These are phyloP conservation scores for Osmerus eperlanus DNA, from an alignment of 2,113 vertebrate genomes.

Conservation along the genomic window DNA sequence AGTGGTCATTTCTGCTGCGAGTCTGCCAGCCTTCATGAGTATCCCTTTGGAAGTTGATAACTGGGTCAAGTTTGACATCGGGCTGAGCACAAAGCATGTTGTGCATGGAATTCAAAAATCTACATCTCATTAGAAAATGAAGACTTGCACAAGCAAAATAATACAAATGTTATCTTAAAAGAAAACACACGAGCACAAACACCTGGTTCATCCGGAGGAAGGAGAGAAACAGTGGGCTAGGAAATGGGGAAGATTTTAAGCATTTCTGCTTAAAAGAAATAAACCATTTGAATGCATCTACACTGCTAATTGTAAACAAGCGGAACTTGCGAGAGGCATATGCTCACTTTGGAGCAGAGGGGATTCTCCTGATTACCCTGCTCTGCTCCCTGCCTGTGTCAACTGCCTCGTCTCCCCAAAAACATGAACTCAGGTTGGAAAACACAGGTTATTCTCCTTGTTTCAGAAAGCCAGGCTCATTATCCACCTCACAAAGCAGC, in stretches of 20 bases:
- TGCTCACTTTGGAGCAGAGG: constrained; percentile 38
- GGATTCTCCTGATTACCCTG: constrained; percentile 34
- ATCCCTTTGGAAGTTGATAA: constrained; percentile 20
- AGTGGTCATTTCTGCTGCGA: constrained; percentile 41
- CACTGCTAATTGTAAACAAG: constrained; percentile 56
- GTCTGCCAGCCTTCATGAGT: constrained; percentile 12
- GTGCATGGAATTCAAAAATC: too few relatives aligned
- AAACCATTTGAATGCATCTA: constrained; percentile 51
- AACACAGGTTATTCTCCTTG: constrained; percentile 5
- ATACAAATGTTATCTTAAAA: too few relatives aligned
- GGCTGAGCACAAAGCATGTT: not conserved
- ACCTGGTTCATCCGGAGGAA: not conserved
- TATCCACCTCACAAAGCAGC: constrained; percentile 32
- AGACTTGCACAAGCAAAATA: too few relatives aligned
- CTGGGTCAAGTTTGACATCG: not conserved
- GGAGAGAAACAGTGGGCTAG: too few relatives aligned
- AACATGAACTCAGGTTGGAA: constrained; percentile 22
- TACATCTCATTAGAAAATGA: too few relatives aligned
- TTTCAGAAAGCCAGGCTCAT: constrained; percentile 37
- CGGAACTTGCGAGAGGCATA: constrained; percentile 30
- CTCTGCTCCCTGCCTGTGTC: constrained; percentile 27
- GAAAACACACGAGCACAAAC: too few relatives aligned
- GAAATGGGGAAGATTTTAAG: not conserved
- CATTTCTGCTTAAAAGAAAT: too few relatives aligned
- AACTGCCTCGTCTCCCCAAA: constrained; percentile 31